A percentile compares a stretch with the other conserved stretches of the same genome.
phyloP scores from a whole-genome alignment of 2,113 vertebrate genomes.

The Ammodytes marinus region DNA sequence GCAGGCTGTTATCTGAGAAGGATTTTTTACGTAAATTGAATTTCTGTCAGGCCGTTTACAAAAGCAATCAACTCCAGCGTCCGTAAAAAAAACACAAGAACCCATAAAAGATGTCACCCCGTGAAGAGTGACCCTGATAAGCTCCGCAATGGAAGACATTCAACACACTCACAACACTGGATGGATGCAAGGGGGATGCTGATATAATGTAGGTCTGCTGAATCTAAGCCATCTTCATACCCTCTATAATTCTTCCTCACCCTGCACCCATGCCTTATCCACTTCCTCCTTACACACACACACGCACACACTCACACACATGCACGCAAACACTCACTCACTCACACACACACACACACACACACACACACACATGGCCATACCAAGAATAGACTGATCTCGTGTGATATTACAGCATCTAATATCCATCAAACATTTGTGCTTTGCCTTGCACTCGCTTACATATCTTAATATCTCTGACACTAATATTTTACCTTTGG shows the following conservation, averaged over 20 bases:
- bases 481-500: background rate
- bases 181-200: constrained; percentile 3
- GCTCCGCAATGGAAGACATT: background rate
- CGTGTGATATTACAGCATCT: background rate
- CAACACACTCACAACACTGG: background rate
- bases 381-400: constrained; percentile 20
- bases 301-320: background rate
- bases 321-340: constrained; percentile 6
- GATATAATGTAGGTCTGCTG: constrained; percentile 1
- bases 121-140: constrained; percentile 47
- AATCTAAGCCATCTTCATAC: constrained; percentile 8
- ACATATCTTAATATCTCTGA: background rate
- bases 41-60: constrained; percentile 50
- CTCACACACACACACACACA: constrained; percentile 8
- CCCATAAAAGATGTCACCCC: constrained; percentile 55
- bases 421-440: constrained; percentile 17
- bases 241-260: background rate
- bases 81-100: constrained; percentile 54
- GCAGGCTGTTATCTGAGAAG: constrained; percentile 44
- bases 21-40: constrained; percentile 38
- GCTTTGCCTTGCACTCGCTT: constrained; percentile 5
- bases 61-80: constrained; percentile 67
- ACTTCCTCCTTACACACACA: background rate
- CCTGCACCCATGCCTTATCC: background rate
- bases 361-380: constrained; percentile 9